Conservation (phyloP, 2,888 invertebrate genomes). For the Sarcophaga variegata region DNA sequence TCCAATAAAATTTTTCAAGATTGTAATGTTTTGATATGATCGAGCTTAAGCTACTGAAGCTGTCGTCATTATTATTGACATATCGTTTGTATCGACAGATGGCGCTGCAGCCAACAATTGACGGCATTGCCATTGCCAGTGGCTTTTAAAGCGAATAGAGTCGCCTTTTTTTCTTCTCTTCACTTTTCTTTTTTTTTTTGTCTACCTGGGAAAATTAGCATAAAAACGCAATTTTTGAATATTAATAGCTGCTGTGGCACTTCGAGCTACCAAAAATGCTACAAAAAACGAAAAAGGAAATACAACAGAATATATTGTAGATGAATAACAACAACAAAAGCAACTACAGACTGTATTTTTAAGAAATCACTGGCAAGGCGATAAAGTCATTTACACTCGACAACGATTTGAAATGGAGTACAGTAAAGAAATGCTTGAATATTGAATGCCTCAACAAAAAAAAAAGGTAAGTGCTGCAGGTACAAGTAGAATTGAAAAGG, state of each 20-base stretch:
- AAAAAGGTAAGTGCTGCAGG: background rate
- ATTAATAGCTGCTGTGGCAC: conserved; percentile 77
- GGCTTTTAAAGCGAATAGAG: background rate
- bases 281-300: conserved; percentile 8
- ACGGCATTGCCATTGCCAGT: conserved; percentile 10
- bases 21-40: conserved; percentile 70
- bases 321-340: conserved; percentile 13
- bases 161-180: no score
- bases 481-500: background rate
- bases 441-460: background rate
- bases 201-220: conserved; percentile 77
- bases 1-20: conserved; percentile 62
- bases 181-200: no score
- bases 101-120: conserved; percentile 66
- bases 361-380: conserved; percentile 66
- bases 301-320: background rate
- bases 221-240: conserved; percentile 82
- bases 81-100: conserved; percentile 78
- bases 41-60: conserved; percentile 71
- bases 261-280: conserved; percentile 58
- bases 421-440: background rate
- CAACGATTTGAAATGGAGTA: conserved; percentile 50
- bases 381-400: conserved; percentile 73
- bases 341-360: conserved; percentile 12
- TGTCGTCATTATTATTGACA: conserved; percentile 73